phyloP scores from a whole-genome alignment of 2,797 vertebrate genomes.

The Setipinna tenuifilis region DNA sequence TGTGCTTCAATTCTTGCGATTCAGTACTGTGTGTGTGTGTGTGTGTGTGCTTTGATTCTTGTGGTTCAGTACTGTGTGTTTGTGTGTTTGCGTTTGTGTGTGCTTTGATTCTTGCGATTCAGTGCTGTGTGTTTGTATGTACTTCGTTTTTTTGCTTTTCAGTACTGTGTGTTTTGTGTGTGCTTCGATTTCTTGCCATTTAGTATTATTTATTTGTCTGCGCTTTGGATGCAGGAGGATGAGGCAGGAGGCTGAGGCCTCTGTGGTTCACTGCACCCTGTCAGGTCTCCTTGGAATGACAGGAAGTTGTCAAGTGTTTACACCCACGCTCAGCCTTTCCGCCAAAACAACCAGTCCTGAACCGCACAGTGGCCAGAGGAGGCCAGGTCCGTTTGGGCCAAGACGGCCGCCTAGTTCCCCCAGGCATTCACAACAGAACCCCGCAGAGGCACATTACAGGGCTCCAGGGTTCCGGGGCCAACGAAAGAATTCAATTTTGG shows the following conservation, averaged over 20 bases:
- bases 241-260: background rate
- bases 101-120: too few relatives aligned
- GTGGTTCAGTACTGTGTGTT: too few relatives aligned
- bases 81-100: too few relatives aligned
- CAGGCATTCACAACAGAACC: background rate
- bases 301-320: constrained; percentile 41
- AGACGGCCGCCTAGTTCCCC: background rate
- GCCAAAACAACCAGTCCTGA: background rate
- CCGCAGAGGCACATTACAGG: background rate
- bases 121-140: too few relatives aligned
- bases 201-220: background rate
- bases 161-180: too few relatives aligned
- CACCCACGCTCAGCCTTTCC: constrained; percentile 33
- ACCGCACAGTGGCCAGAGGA: background rate
- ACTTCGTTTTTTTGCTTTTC: too few relatives aligned
- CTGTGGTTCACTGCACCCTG: constrained; percentile 18
- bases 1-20: too few relatives aligned
- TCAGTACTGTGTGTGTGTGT: too few relatives aligned
- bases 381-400: background rate
- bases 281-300: constrained; percentile 25
- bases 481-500: too few relatives aligned
- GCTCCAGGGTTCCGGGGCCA: background rate
- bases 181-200: too few relatives aligned
- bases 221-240: background rate
- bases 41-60: too few relatives aligned